Evolutionary conservation across 2,888 invertebrate genomes (phyloP), one percentile per base, ranked within the genome.

Genomic region (Pachycephus smyrnensis): DNA sequence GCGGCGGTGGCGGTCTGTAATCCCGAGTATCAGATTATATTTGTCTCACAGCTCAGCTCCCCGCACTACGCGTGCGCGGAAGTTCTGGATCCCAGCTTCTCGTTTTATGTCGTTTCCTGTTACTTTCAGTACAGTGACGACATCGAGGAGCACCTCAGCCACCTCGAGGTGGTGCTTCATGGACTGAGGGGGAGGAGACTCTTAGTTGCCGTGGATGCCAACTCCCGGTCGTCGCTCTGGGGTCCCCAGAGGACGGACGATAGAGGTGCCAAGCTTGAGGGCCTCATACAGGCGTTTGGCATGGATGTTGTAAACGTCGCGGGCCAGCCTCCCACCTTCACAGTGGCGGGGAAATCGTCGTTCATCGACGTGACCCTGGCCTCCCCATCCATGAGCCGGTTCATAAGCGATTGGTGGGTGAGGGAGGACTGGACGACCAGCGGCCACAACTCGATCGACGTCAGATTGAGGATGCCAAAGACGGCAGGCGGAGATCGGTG

Each of bases 311-410:
- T 40, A 0, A 82, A 82, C 35, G 75, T 79, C 15, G 9, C 36
- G 11, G 12, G 40, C 12, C 75, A 78, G 73, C 73, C 35, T 1
- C 76, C 81, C 15, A 80, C 80, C 1, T 82, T 55, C 73, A 69
- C 75, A 79, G 73, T 78, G 75, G 15, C 40, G 6, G 75, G 71
- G 32, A 78, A 78, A 3, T 76, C 75, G 80, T 80, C 80, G 23
- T 82, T 73, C 76, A 82, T 80, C 40, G 79, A 82, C 76, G 81
- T 82, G 2, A 82, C 79, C 55, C 74, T 80, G 68, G 73, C 73
- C 36, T 76, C 79, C 12, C 75, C 79, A 1, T 73, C 76, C 71
- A 55, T 82, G 73, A 15, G 68, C 75, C 69, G 30, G 9, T 76
- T 76, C 78, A 31, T 82, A 73, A 33, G 75, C 31, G 55, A 73